Base-by-base conservation (phyloP, 2,888 invertebrate species). In the Pseudococcus viburni region DNA sequence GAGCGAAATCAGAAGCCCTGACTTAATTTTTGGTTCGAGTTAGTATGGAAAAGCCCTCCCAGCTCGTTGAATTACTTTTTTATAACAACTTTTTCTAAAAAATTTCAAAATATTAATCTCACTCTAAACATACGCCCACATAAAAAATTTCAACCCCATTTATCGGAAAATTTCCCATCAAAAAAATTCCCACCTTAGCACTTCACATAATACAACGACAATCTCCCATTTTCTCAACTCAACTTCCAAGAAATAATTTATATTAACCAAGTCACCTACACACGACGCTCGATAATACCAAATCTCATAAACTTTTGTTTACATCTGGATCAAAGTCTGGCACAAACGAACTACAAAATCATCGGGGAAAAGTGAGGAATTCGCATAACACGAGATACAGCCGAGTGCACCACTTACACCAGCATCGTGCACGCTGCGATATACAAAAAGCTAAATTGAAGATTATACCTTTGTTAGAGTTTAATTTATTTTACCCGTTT, bases 391-490 rank as follows among this genome's bases (percentile, higher is more conserved):
- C 11, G 15, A 55, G 55, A 51, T 42, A 51, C n/a, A 55, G 8
- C 55, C 42, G 42, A 42, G 22, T 9, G 64, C 64, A 19, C 22
- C 15, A 12, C 19, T 9, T 64, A 64, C 64, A 64, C 64, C 64
- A 64, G 9, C 64, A 33, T 33, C 26, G 26, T 33, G 22, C 64
- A 64, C 22, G 19, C 59, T 51, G 17, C 11, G 64, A 12, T 59
- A 22, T 22, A 73, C 33, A 73, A 73, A 73, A 73, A 73, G 73
- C 73, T 73, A 73, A 73, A 73, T 33, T 73, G 73, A 73, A 73
- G 73, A 73, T 73, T 73, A 73, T 73, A 73, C 73, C 73, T 73
- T 73, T 73, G 73, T 73, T 73, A 17, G 33, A 33, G 73, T 73
- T 73, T 73, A 73, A 73, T 73, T 73, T 73, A 73, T 73, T 73